Evolutionary conservation across 2,888 invertebrate genomes (phyloP).

Genomic region (Antheraea yamamai): DNA sequence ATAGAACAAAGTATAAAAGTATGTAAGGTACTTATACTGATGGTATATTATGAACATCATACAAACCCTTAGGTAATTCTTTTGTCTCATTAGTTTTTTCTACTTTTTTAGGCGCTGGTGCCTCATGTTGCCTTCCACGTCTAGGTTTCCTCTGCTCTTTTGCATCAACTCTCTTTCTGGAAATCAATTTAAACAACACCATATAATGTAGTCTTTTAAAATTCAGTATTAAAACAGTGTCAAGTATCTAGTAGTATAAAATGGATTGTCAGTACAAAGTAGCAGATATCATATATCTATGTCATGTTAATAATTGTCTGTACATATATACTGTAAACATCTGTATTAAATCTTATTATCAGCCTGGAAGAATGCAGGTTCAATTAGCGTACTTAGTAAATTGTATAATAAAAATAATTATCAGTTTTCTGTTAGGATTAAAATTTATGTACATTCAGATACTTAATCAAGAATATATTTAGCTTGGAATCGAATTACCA

Average conservation of each 20-base stretch:
- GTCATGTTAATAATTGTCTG: no score
- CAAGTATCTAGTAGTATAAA: background rate
- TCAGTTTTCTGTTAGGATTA: background rate
- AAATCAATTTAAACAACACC: constrained; percentile 28
- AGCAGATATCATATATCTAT: background rate
- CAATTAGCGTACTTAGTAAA: background rate
- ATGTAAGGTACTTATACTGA: background rate
- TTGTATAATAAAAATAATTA: background rate
- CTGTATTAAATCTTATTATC: background rate
- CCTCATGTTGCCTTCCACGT: constrained; percentile 45
- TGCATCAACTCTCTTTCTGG: constrained; percentile 60
- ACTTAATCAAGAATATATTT: background rate
- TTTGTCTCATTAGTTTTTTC: constrained; percentile 43
- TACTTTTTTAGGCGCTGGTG: constrained; percentile 41
- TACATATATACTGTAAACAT: no score
- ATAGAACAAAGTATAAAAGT: background rate
- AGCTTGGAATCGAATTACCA: background rate
- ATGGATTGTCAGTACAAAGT: background rate
- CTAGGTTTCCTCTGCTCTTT: constrained; percentile 69
- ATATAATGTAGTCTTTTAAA: background rate
- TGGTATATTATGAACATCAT: background rate
- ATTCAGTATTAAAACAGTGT: background rate
- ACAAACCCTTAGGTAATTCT: constrained; percentile 40
- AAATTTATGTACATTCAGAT: background rate
- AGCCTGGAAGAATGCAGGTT: background rate